phyloP scores from a whole-genome alignment of 1,140 invertebrate species.

The Neodiprion pinetum region DNA sequence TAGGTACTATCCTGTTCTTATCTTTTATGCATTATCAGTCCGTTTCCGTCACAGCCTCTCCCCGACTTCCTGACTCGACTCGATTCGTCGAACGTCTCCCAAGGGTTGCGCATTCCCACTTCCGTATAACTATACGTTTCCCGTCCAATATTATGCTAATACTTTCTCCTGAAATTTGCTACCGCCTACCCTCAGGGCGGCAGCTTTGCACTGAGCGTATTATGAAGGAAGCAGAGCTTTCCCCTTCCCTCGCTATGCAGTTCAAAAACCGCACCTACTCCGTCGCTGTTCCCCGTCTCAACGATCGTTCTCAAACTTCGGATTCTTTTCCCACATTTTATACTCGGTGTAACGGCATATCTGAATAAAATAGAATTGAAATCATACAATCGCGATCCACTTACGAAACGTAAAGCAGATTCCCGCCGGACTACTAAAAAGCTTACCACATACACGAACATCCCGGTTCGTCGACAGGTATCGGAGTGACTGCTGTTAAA shows the following conservation, averaged over 20 bases:
- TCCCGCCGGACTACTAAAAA: no score
- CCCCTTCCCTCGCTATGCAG: background rate
- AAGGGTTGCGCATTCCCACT: conserved; percentile 26
- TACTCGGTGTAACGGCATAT: no score
- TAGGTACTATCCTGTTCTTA: conserved; percentile 35
- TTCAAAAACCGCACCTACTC: no score
- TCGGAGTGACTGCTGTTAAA: no score
- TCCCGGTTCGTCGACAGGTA: no score
- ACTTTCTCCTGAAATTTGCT: background rate
- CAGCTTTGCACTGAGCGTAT: background rate
- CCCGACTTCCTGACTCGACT: background rate
- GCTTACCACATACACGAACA: no score
- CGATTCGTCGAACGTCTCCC: background rate
- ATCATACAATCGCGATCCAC: no score
- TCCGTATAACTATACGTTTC: conserved; percentile 41
- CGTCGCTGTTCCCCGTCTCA: no score
- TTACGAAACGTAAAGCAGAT: no score
- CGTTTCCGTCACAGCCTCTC: conserved; percentile 21
- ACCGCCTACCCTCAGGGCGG: background rate
- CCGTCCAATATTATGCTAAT: conserved; percentile 55
- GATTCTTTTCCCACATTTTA: no score
- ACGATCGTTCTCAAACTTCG: no score
- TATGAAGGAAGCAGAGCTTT: background rate
- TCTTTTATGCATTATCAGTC: conserved; percentile 52
- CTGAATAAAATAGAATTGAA: no score